Conservation (phyloP, 2,113 vertebrate genomes). For the Morone saxatilis region DNA sequence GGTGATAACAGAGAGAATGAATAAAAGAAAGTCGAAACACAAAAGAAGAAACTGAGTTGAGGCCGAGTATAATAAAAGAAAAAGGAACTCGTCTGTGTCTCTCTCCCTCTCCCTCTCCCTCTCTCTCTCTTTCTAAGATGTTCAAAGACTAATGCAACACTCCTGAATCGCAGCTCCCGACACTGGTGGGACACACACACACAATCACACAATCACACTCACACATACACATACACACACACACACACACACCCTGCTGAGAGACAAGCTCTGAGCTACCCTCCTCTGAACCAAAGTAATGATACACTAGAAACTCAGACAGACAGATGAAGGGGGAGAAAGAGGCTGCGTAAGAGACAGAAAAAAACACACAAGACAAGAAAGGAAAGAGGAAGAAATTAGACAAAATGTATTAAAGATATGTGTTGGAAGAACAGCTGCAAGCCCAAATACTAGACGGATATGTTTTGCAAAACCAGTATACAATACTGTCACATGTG, state of each 20-base stretch:
- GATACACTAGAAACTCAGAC: constrained; percentile 54
- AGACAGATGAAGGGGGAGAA: constrained; percentile 47
- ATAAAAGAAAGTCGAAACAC: constrained; percentile 54
- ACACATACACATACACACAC: constrained; percentile 29
- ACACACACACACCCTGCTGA: constrained; percentile 38
- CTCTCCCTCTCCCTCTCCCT: constrained; percentile 27
- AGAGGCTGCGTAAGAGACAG: constrained; percentile 41
- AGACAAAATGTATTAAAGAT: constrained; percentile 20
- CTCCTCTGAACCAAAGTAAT: constrained; percentile 64
- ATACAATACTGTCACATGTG: neutral
- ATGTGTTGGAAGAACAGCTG: constrained; percentile 1
- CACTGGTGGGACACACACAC: constrained; percentile 45
- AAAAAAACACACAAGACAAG: constrained; percentile 21
- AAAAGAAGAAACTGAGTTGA: constrained; percentile 48
- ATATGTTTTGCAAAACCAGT: constrained; percentile 6
- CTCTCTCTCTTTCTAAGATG: constrained; percentile 54
- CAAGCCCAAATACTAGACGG: neutral
- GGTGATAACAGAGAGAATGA: constrained; percentile 53
- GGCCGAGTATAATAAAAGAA: constrained; percentile 42
- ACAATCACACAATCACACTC: constrained; percentile 26
- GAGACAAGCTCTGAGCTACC: constrained; percentile 55
- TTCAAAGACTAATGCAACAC: constrained; percentile 72
- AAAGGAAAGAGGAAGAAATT: constrained; percentile 20
- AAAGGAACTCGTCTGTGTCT: constrained; percentile 36
- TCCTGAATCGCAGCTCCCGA: constrained; percentile 67